Conservation (phyloP, 1,140 invertebrate genomes). For the Meloidogyne floridensis region DNA sequence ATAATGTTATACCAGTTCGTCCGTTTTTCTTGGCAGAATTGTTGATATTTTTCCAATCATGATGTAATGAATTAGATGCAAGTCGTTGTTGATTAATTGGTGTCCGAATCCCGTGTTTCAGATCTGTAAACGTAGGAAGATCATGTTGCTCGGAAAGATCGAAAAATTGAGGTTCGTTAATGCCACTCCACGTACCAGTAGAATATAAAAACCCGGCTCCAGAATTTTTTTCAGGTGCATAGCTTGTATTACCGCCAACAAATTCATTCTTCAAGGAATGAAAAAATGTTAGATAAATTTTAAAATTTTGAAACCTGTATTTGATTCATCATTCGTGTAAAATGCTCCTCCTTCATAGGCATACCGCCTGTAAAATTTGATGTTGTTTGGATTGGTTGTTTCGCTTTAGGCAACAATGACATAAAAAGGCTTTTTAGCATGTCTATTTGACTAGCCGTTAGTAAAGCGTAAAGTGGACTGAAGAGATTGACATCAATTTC, state of each 20-base stretch:
- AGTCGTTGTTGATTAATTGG: background rate
- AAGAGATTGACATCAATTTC: constrained; percentile 42
- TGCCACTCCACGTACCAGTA: background rate
- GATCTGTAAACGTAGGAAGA: background rate
- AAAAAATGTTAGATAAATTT: too few relatives aligned
- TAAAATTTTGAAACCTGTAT: constrained; percentile 23
- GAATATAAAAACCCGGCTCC: background rate
- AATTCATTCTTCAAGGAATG: background rate
- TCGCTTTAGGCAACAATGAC: constrained; percentile 24
- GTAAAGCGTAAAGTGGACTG: constrained; percentile 37
- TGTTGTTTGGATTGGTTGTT: background rate
- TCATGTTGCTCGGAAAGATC: background rate
- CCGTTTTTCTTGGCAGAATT: background rate
- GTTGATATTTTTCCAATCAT: background rate
- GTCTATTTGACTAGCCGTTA: constrained; percentile 48
- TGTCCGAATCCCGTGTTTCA: background rate
- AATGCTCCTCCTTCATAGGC: constrained; percentile 48
- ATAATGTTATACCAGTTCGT: background rate
- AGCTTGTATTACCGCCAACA: background rate
- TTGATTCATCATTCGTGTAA: constrained; percentile 37
- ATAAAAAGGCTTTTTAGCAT: constrained; percentile 42
- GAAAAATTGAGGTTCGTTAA: background rate
- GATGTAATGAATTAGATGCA: constrained; percentile 13
- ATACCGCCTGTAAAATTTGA: constrained; percentile 38
- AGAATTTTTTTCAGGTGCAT: background rate